Conservation (phyloP, 2,113 vertebrate genomes). For the Aptenodytes forsteri region DNA sequence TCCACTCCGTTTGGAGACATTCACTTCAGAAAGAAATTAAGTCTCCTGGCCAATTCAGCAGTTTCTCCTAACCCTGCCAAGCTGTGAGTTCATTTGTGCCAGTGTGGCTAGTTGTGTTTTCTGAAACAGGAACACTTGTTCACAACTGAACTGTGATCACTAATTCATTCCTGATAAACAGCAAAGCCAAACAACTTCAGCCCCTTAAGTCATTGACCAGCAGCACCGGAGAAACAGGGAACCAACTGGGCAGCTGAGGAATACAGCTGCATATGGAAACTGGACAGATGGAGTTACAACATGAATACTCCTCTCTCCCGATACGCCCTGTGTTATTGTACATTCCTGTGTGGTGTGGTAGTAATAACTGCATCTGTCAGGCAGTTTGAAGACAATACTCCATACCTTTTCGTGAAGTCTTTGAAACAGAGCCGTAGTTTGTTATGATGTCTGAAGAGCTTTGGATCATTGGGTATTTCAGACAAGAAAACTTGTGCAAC, state of each 20-base stretch:
- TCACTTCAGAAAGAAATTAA: background rate
- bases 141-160: background rate
- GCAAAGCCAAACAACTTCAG: background rate
- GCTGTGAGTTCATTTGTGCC: background rate
- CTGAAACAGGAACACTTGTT: background rate
- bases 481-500: conserved; percentile 98
- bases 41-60: background rate
- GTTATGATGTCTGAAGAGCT: conserved; percentile 98
- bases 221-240: background rate
- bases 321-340: background rate
- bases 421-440: conserved; percentile 98
- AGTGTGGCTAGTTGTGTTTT: background rate
- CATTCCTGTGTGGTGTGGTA: background rate
- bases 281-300: background rate
- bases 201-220: background rate
- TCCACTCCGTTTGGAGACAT: background rate
- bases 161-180: background rate
- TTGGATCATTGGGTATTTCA: conserved; percentile 96
- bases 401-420: conserved; percentile 97
- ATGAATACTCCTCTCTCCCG: background rate
- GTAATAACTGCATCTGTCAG: background rate
- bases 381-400: background rate
- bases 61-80: background rate
- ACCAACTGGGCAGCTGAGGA: background rate
- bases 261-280: background rate